Evolutionary conservation across 2,888 invertebrate species (phyloP).

Genomic region (Tetrapedia diversipes): DNA sequence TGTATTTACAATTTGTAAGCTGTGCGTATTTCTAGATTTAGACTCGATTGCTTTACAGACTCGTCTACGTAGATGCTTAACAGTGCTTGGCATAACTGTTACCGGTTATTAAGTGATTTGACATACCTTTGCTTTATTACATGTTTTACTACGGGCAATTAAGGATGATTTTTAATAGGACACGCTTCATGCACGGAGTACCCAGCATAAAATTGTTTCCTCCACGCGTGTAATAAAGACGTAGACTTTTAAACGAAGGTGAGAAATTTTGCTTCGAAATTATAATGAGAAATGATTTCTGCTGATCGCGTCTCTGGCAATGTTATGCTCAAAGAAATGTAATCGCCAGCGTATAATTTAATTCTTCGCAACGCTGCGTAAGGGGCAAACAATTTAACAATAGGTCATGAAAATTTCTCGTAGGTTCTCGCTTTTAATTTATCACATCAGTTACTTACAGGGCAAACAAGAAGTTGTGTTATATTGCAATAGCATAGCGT

Average conservation of each 20-base stretch:
- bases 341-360: too few relatives aligned
- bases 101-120: not conserved
- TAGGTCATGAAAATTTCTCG: too few relatives aligned
- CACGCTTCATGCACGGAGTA: not conserved
- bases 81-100: not conserved
- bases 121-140: not conserved
- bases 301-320: too few relatives aligned
- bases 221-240: not conserved
- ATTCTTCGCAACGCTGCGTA: too few relatives aligned
- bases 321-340: too few relatives aligned
- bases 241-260: not conserved
- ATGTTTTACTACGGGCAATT: not conserved
- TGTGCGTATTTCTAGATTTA: not conserved
- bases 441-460: too few relatives aligned
- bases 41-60: not conserved
- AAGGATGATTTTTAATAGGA: not conserved
- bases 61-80: not conserved
- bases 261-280: not conserved
- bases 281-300: not conserved
- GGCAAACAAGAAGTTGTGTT: too few relatives aligned
- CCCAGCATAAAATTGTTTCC: not conserved
- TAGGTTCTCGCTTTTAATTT: too few relatives aligned
- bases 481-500: too few relatives aligned
- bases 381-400: too few relatives aligned
- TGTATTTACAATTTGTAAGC: not conserved